Conservation (phyloP, 1,140 invertebrate genomes). For the Drosophila simulans region DNA sequence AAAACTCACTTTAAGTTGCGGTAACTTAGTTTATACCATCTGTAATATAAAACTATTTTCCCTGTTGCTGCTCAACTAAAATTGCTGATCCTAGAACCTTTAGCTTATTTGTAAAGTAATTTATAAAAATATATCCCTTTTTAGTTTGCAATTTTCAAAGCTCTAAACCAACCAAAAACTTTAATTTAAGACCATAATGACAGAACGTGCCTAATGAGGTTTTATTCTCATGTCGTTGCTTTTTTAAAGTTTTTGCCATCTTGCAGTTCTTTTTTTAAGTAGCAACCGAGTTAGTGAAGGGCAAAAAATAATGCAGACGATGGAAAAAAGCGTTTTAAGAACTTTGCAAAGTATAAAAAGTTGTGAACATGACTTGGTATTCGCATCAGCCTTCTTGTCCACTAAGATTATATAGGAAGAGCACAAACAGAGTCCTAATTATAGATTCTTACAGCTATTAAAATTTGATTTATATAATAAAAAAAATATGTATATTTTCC, state of each 20-base stretch:
- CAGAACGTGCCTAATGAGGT: conserved; percentile 11
- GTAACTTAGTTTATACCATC: no score
- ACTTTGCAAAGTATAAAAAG: background rate
- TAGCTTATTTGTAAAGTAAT: no score
- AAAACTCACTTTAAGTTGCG: background rate
- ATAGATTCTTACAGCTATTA: no score
- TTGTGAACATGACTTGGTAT: background rate
- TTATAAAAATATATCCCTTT: background rate
- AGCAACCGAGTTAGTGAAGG: background rate
- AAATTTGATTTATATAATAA: no score
- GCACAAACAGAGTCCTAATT: no score
- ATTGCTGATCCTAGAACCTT: no score
- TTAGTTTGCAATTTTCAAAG: background rate
- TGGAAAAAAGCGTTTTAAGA: background rate
- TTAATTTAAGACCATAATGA: background rate
- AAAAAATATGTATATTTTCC: no score
- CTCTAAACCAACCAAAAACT: background rate
- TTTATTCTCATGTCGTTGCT: background rate
- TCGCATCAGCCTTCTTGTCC: background rate
- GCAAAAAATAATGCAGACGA: background rate
- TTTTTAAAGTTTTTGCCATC: background rate
- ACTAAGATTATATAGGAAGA: no score
- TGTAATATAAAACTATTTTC: no score
- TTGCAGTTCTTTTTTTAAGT: background rate
- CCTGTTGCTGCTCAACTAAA: no score